Evolutionary conservation across 2,888 invertebrate species (phyloP), one percentile per base, ranked within the genome.

Genomic region (Proisotoma minuta): DNA sequence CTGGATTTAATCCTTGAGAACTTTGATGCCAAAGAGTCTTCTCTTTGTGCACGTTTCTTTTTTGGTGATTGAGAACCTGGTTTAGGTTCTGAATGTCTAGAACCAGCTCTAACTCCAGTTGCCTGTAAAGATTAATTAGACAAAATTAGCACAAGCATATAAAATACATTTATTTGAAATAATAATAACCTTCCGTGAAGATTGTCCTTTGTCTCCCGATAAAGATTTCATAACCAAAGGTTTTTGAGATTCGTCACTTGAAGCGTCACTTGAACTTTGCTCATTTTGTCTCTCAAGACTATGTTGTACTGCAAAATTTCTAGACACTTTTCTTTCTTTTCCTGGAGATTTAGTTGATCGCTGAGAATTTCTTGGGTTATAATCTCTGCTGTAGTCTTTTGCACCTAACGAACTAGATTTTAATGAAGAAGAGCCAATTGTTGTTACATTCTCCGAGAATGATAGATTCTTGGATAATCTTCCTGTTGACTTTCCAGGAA

Each of bases 231-330:
- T 66, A 1, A 73, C 70, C 1, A 73, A 56, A 24, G 73, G 71
- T 47, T 67, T 73, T 60, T 72, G 70, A 28, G 69, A 69, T 51
- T 73, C 73, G 49, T 73, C 73, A 63, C 73, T 73, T 0, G 70
- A 71, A 8, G 69, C 66, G 20, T 73, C 71, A 50, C 67, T 71
- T 0, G 73, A 69, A 20, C 61, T 63, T 2, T 70, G 34, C 8
- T 18, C 51, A 12, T 57, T 24, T 12, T 29, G 60, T 10, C 22
- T 18, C 20, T 62, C 58, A 20, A 56, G 58, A n/a, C n/a, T n/a
- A n/a, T n/a, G n/a, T 10, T 52, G 47, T 3, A 58, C 28, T 8
- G 34, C 15, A 2, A 56, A 48, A 15, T 59, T 65, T 50, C 60
- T 60, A 3, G 62, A 63, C n/a, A 26, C 53, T 59, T 65, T 65